Evolutionary conservation across 1,140 invertebrate genomes (phyloP).

Genomic region (Drosophila gunungcola): DNA sequence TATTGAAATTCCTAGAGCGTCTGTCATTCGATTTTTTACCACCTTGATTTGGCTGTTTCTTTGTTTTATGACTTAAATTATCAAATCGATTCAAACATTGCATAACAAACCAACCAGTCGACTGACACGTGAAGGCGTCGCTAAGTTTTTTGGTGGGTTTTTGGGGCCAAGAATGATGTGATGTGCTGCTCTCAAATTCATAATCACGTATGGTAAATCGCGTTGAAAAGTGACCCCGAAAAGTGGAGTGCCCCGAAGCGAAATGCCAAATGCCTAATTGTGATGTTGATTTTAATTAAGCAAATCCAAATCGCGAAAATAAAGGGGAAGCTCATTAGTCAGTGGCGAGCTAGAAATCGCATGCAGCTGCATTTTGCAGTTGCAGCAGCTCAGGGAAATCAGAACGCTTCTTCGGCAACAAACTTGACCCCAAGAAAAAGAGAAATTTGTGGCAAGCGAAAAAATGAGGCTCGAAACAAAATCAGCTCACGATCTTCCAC

Average conservation of each 20-base stretch:
- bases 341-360: conserved; percentile 29
- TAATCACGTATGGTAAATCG: conserved; percentile 56
- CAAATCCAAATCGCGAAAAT: conserved; percentile 2
- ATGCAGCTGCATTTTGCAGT: conserved; percentile 31
- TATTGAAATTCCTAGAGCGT: conserved; percentile 32
- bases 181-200: conserved; percentile 46
- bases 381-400: conserved; percentile 56
- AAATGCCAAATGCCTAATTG: conserved; percentile 48
- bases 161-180: conserved; percentile 29
- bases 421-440: conserved; percentile 83
- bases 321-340: conserved; percentile 41
- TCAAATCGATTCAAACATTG: conserved; percentile 61
- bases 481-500: conserved; percentile 75
- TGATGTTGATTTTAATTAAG: conserved; percentile 63
- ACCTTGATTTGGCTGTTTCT: conserved; percentile 29
- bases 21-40: background rate
- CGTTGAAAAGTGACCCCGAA: conserved; percentile 50
- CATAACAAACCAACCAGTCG: conserved; percentile 27
- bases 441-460: conserved; percentile 72
- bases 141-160: conserved; percentile 14
- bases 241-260: conserved; percentile 18
- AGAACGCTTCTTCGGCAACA: conserved; percentile 75
- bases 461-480: conserved; percentile 65
- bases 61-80: conserved; percentile 59
- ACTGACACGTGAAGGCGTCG: conserved; percentile 71